phyloP scores from a whole-genome alignment of 2,888 invertebrate genomes.

The Theretra japonica region DNA sequence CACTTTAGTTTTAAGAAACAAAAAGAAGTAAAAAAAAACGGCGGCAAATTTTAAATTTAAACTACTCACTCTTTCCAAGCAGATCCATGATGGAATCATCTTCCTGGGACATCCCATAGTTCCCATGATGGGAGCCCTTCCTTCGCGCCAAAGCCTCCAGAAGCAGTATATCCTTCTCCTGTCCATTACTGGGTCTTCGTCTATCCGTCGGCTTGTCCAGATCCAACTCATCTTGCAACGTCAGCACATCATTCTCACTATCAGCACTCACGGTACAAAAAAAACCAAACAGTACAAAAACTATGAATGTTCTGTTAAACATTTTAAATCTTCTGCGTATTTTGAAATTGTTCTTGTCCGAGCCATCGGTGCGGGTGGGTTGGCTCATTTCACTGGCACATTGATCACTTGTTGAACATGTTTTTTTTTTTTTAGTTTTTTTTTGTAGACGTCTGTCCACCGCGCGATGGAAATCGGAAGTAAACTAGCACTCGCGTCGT shows the following conservation, averaged over 20 bases:
- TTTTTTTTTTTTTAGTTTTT: slow-evolving; percentile 46
- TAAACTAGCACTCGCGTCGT: slow-evolving; percentile 60
- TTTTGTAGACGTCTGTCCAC: slow-evolving; percentile 64
- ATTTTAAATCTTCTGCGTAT: slow-evolving; percentile 62
- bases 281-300: slow-evolving; percentile 43
- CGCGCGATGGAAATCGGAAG: slow-evolving; percentile 72
- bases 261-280: slow-evolving; percentile 61
- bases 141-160: slow-evolving; percentile 89
- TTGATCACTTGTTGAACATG: slow-evolving; percentile 41
- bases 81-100: slow-evolving; percentile 92
- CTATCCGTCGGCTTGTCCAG: slow-evolving; percentile 70
- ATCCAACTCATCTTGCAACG: slow-evolving; percentile 73
- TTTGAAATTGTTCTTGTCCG: slow-evolving; percentile 65
- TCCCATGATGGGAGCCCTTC: slow-evolving; percentile 80
- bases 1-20: too few species aligned
- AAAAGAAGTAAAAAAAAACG: too few species aligned
- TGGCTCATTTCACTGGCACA: slow-evolving; percentile 61
- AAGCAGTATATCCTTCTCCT: slow-evolving; percentile 90
- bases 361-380: slow-evolving; percentile 56
- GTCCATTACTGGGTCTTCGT: slow-evolving; percentile 85
- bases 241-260: slow-evolving; percentile 76
- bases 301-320: slow-evolving; percentile 49
- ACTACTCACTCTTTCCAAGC: slow-evolving; percentile 91
- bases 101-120: slow-evolving; percentile 74
- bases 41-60: slow-evolving; percentile 13